Percentiles rank a stretch among this genome's conserved stretches.
Conservation (phyloP, 64 coral and sea anemone species). For the Dendronephthya gigantea region DNA sequence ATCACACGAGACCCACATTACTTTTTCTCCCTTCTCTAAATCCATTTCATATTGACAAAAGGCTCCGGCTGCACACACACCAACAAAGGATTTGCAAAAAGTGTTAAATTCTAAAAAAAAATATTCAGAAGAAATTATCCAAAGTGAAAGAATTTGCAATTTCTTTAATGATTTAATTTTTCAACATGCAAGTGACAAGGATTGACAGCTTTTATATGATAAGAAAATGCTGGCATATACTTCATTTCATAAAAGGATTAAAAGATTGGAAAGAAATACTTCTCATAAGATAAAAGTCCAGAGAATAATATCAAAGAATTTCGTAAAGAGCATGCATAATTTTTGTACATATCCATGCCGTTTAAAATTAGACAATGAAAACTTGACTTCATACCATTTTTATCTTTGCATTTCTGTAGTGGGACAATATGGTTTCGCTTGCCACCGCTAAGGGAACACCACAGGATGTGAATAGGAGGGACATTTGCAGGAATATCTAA, state of each 20-base stretch:
- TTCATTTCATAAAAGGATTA: no score
- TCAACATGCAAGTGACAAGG: no score
- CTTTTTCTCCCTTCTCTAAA: background rate
- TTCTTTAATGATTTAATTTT: no score
- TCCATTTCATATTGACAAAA: conserved; percentile 12
- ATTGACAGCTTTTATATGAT: no score
- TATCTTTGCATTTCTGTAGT: background rate
- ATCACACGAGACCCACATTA: background rate
- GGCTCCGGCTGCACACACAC: background rate
- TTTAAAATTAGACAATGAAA: no score
- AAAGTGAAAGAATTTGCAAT: no score
- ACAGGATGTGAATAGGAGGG: background rate
- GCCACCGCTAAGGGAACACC: background rate
- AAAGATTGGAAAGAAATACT: no score
- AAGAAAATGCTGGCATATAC: no score
- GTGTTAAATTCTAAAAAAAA: conserved; percentile 1
- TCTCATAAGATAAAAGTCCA: no score
- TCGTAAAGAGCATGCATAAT: no score
- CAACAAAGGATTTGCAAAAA: background rate
- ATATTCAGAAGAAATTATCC: background rate
- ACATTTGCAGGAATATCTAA: background rate
- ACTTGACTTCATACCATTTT: background rate
- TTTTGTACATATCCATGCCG: no score
- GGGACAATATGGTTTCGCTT: background rate
- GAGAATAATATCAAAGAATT: no score